These are phyloP conservation scores for Acleris holmiana DNA, from an alignment of 2,888 invertebrate genomes.

Conservation along the genomic window DNA sequence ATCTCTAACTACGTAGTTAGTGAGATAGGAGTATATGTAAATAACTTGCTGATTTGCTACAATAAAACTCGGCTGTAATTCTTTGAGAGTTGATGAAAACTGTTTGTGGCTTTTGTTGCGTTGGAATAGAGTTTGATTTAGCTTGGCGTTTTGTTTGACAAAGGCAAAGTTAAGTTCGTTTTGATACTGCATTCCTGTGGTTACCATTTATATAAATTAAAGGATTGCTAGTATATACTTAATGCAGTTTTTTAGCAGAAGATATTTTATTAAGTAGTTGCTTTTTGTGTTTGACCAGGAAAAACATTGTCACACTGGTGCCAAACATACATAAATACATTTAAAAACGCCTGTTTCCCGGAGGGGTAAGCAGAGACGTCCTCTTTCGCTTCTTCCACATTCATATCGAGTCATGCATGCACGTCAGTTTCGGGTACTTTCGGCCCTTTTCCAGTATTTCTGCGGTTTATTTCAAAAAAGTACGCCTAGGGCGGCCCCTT, in stretches of 20 bases:
- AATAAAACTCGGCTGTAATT: slow-evolving; percentile 3
- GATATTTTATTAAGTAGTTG: not conserved
- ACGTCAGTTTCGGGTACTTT: too few relatives aligned
- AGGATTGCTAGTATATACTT: slow-evolving; percentile 19
- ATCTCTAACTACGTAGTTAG: not conserved
- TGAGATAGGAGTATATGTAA: slow-evolving; percentile 4
- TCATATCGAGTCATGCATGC: too few relatives aligned
- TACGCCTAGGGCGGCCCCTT: too few relatives aligned
- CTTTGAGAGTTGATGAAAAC: not conserved
- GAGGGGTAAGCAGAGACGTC: too few relatives aligned
- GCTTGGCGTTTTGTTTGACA: not conserved
- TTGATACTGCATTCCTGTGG: slow-evolving; percentile 30
- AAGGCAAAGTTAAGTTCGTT: slow-evolving; percentile 7
- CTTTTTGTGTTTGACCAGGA: too few relatives aligned
- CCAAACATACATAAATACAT: too few relatives aligned
- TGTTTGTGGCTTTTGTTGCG: not conserved
- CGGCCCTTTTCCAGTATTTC: too few relatives aligned
- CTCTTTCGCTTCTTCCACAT: too few relatives aligned
- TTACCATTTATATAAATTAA: slow-evolving; percentile 14
- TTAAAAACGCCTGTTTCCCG: too few relatives aligned
- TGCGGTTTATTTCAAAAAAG: too few relatives aligned
- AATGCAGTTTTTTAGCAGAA: not conserved
- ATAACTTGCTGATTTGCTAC: slow-evolving; percentile 13
- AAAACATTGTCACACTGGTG: too few relatives aligned
- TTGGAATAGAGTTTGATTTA: not conserved